These are phyloP conservation scores for Tridacna crocea DNA, from an alignment of 2,888 invertebrate species.

Conservation along the genomic window DNA sequence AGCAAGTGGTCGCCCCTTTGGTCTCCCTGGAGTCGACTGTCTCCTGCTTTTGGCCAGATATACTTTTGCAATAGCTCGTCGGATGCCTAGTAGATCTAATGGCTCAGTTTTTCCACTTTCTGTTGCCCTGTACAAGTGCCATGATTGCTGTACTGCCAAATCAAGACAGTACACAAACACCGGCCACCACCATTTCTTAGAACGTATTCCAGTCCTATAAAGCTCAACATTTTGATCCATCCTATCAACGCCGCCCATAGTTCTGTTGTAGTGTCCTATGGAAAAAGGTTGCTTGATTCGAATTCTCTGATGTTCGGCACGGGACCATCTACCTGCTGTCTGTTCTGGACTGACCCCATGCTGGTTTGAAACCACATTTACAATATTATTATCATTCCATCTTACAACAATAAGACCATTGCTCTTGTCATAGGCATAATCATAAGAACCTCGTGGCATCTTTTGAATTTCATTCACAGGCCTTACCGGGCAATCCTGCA, in stretches of 20 bases:
- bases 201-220: conserved; percentile 18
- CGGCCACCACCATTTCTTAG: conserved; percentile 22
- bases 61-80: not conserved
- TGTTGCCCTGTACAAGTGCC: no score
- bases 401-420: conserved; percentile 16
- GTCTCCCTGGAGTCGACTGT: not conserved
- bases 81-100: not conserved
- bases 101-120: not conserved
- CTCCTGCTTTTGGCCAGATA: not conserved
- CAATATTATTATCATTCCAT: no score
- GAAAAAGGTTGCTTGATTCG: no score
- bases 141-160: not conserved
- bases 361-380: no score
- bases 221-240: no score
- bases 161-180: not conserved
- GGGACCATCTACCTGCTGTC: no score
- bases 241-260: conserved; percentile 46
- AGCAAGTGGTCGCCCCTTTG: not conserved
- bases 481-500: no score
- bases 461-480: no score
- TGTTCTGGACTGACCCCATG: no score
- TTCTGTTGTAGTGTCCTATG: no score
- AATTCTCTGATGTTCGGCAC: conserved; percentile 21
- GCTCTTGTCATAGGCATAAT: no score
- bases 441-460: no score